phyloP scores from a whole-genome alignment of 1,140 invertebrate species.

The Tyrophagus putrescentiae region DNA sequence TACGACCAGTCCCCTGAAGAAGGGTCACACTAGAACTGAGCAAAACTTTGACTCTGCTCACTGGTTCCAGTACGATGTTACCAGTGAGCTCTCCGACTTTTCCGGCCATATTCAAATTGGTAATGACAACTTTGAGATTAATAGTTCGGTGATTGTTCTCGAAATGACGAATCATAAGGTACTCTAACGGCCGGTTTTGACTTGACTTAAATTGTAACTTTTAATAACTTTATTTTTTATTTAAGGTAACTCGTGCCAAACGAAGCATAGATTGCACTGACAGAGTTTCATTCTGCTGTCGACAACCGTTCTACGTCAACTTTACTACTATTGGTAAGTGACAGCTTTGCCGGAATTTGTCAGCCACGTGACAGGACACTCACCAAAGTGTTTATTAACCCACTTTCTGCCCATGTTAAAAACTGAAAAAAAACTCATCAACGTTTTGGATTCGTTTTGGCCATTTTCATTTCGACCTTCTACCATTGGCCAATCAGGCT shows the following conservation, averaged over 20 bases:
- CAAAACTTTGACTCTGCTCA: not conserved
- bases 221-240: not conserved
- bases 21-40: not conserved
- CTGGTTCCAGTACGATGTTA: constrained; percentile 10
- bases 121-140: constrained; percentile 3
- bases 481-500: no score
- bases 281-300: constrained; percentile 19
- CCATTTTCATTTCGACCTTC: no score
- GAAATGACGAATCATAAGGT: not conserved
- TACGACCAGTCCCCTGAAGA: not conserved
- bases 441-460: no score
- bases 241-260: not conserved
- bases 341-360: not conserved
- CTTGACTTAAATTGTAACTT: no score
- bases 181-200: no score
- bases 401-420: no score
- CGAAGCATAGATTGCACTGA: constrained; percentile 21
- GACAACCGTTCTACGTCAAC: constrained; percentile 23
- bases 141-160: not conserved
- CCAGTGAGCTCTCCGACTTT: not conserved
- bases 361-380: not conserved
- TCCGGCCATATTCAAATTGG: not conserved
- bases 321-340: constrained; percentile 22
- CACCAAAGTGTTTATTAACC: no score
- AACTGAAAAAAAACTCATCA: no score